phyloP scores from a whole-genome alignment of 2,113 vertebrate genomes.

The Takifugu flavidus region DNA sequence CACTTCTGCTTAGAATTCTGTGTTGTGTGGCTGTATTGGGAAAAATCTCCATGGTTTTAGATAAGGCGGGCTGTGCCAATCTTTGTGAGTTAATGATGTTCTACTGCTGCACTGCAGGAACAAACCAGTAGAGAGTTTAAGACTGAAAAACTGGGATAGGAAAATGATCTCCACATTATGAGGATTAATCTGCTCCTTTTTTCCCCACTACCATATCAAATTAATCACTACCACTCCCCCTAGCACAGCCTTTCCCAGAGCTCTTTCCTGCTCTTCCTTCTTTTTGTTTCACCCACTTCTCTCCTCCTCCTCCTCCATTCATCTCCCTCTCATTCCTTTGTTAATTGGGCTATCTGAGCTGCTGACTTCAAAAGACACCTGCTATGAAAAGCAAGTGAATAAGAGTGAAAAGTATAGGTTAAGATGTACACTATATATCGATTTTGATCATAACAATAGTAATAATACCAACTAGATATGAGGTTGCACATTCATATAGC shows the following conservation, averaged over 20 bases:
- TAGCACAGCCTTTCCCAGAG: conserved; percentile 44
- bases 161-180: conserved; percentile 66
- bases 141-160: conserved; percentile 53
- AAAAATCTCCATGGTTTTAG: no score
- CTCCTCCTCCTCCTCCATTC: conserved; percentile 14
- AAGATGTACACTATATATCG: no score
- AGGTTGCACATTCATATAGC: conserved; percentile 1
- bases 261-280: conserved; percentile 18
- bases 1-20: neutral
- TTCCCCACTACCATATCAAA: conserved; percentile 48
- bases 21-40: neutral
- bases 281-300: conserved; percentile 33
- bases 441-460: no score
- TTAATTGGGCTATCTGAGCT: conserved; percentile 72
- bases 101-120: conserved; percentile 24
- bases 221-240: conserved; percentile 55
- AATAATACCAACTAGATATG: neutral
- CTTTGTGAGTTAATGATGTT: conserved; percentile 19
- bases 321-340: conserved; percentile 39
- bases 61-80: conserved; percentile 6
- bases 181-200: conserved; percentile 67
- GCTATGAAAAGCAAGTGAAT: conserved; percentile 39
- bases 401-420: conserved; percentile 13
- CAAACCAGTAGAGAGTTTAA: conserved; percentile 19
- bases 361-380: conserved; percentile 56